Conservation (phyloP, 2,113 vertebrate genomes). For the Hippocampus comes region DNA sequence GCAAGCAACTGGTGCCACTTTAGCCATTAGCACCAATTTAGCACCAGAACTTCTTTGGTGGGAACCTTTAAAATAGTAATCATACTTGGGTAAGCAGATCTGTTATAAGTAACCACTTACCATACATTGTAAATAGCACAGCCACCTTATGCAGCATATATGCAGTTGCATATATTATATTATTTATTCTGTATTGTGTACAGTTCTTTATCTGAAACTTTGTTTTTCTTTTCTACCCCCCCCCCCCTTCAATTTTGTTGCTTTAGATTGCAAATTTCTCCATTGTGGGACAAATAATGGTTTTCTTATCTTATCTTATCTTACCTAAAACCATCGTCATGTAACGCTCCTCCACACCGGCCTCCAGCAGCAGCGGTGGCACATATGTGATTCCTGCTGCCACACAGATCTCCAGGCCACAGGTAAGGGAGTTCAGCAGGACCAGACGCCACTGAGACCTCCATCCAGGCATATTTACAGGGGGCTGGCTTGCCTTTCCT, state of each 20-base stretch:
- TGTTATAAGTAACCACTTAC: no score
- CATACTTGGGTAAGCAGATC: not conserved
- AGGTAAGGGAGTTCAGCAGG: conserved; percentile 77
- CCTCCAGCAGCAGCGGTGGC: conserved; percentile 76
- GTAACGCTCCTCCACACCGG: conserved; percentile 76
- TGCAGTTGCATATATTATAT: no score
- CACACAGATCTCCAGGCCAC: conserved; percentile 80
- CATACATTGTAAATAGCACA: no score
- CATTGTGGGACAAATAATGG: no score
- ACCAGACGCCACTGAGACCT: conserved; percentile 75
- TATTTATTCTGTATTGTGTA: no score
- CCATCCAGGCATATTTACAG: conserved; percentile 75
- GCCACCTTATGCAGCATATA: no score
- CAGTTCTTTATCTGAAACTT: no score
- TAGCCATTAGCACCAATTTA: not conserved
- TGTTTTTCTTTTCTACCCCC: no score
- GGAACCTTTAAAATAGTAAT: not conserved
- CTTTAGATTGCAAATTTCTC: no score
- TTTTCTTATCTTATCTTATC: not conserved
- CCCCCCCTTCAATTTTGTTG: no score
- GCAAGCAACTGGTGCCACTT: not conserved
- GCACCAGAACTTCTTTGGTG: not conserved
- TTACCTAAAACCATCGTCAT: conserved; percentile 83
- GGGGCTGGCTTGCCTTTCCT: conserved; percentile 47
- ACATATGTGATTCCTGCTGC: conserved; percentile 79